Evolutionary conservation across 2,888 invertebrate genomes (phyloP).

Genomic region (Saturnia japonica): DNA sequence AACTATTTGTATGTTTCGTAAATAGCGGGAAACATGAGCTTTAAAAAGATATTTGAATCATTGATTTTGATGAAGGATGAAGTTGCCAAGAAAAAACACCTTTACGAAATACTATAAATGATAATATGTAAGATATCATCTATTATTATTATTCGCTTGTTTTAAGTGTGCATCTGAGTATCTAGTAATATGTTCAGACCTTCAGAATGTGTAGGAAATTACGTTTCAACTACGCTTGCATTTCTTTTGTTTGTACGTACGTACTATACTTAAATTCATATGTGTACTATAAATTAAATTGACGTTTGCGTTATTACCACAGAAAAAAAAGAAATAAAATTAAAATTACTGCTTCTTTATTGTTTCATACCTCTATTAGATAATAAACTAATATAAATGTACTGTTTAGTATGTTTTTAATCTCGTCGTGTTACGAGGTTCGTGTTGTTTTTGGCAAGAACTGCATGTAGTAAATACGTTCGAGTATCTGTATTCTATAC

Average conservation of each 20-base stretch:
- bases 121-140: background rate
- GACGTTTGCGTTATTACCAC: constrained; percentile 17
- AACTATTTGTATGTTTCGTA: too few species aligned
- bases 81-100: too few species aligned
- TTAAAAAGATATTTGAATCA: too few species aligned
- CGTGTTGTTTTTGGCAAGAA: constrained; percentile 23
- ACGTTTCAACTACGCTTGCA: background rate
- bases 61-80: too few species aligned
- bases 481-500: background rate
- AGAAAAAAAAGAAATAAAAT: constrained; percentile 18
- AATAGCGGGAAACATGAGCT: too few species aligned
- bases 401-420: constrained; percentile 23
- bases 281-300: constrained; percentile 19
- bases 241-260: background rate
- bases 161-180: background rate
- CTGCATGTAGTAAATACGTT: constrained; percentile 1
- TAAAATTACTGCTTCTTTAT: constrained; percentile 23
- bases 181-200: background rate
- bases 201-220: background rate
- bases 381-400: constrained; percentile 24
- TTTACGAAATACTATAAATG: too few species aligned
- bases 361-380: constrained; percentile 16
- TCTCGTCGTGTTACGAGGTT: constrained; percentile 19
- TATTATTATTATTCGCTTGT: background rate
- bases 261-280: background rate